Evolutionary conservation across 2,113 vertebrate species (phyloP).

Genomic region (human (Homo sapiens)): DNA sequence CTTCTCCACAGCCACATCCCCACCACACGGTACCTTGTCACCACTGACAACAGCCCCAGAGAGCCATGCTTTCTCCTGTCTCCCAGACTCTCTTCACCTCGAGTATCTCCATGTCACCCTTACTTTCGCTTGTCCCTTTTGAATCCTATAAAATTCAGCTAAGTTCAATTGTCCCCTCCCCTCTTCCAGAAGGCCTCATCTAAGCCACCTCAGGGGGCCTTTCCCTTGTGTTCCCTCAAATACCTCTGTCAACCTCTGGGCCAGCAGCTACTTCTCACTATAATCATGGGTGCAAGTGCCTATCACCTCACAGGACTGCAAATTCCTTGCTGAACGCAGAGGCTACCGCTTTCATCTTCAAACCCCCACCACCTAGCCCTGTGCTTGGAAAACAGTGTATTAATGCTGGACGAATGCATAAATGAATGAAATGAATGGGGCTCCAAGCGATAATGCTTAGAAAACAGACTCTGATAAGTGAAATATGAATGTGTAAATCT

Average conservation of each 20-base stretch:
- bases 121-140: not conserved
- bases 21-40: accelerated
- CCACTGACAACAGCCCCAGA: accelerated
- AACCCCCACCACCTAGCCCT: not conserved
- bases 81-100: not conserved
- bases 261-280: not conserved
- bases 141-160: not conserved
- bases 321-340: not conserved
- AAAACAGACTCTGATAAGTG: not conserved
- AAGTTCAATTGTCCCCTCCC: not conserved
- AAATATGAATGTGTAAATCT: not conserved
- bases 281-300: accelerated
- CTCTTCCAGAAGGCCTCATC: not conserved
- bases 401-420: not conserved
- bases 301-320: too few species aligned
- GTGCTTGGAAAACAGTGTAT: not conserved
- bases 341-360: not conserved
- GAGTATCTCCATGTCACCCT: not conserved
- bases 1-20: accelerated
- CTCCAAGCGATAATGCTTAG: not conserved
- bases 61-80: too few species aligned
- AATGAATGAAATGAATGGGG: not conserved
- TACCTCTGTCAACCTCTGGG: not conserved
- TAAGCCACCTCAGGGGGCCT: too few species aligned
- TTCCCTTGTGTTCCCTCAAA: too few species aligned